Conservation (phyloP, 2,888 invertebrate species). For the Brenthis ino region DNA sequence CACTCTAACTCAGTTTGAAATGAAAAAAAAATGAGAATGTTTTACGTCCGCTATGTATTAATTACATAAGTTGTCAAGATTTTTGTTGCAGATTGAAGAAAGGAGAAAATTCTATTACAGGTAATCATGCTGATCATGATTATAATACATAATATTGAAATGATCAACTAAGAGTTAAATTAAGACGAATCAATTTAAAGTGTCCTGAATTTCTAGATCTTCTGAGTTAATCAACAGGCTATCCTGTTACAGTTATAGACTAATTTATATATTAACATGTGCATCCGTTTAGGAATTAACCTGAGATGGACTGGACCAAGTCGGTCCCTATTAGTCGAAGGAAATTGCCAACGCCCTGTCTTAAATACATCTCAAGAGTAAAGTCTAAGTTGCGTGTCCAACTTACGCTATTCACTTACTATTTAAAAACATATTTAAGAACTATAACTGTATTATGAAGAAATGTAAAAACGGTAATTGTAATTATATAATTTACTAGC, state of each 20-base stretch:
- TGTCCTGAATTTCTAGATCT: conserved; percentile 13
- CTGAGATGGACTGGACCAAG: conserved; percentile 56
- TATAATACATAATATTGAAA: neutral
- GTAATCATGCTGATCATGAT: neutral
- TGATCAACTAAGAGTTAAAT: neutral
- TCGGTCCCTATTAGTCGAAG: conserved; percentile 71
- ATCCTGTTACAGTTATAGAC: conserved; percentile 14
- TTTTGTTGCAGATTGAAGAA: too few relatives aligned
- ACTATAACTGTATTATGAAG: neutral
- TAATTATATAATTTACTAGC: too few relatives aligned
- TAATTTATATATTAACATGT: conserved; percentile 48
- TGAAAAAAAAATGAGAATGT: too few relatives aligned
- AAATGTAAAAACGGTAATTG: neutral
- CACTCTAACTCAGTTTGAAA: too few relatives aligned
- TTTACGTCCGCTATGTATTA: too few relatives aligned
- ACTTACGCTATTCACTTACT: conserved; percentile 34
- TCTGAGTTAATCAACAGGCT: conserved; percentile 28
- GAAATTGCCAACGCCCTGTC: conserved; percentile 76
- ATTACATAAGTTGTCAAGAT: too few relatives aligned
- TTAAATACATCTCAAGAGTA: conserved; percentile 61
- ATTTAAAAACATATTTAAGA: conserved; percentile 5
- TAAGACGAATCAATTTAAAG: conserved; percentile 4
- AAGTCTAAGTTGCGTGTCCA: conserved; percentile 42
- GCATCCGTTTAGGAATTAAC: conserved; percentile 64
- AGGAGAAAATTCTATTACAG: neutral